Evolutionary conservation across 2,113 vertebrate species (phyloP).

Genomic region (Callospermophilus lateralis): DNA sequence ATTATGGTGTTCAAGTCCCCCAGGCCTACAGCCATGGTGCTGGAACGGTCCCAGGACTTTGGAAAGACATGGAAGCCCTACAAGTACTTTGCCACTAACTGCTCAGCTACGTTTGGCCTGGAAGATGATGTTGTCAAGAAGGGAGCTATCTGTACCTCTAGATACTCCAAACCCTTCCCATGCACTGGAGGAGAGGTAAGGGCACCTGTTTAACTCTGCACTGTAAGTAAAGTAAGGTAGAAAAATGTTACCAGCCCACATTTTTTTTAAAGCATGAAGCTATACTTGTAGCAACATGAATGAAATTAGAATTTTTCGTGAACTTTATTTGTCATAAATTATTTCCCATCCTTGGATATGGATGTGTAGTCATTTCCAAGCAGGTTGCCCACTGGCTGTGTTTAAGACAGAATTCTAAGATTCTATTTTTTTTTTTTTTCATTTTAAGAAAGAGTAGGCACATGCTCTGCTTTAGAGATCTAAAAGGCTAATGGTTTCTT

Average conservation of each 20-base stretch:
- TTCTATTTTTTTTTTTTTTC: slow-evolving; percentile 18
- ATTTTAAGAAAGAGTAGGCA: background rate
- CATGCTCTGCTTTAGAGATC: background rate
- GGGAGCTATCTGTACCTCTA: slow-evolving; percentile 93
- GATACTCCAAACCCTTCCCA: slow-evolving; percentile 94
- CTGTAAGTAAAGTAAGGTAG: slow-evolving; percentile 61
- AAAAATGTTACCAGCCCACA: slow-evolving; percentile 83
- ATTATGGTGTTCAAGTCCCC: slow-evolving; percentile 97
- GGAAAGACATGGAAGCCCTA: slow-evolving; percentile 94
- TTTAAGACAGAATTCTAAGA: slow-evolving; percentile 40
- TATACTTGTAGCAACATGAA: slow-evolving; percentile 81
- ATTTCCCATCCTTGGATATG: slow-evolving; percentile 62
- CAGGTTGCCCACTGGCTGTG: slow-evolving; percentile 33
- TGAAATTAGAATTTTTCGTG: slow-evolving; percentile 81
- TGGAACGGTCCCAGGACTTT: slow-evolving; percentile 97
- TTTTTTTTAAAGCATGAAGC: slow-evolving; percentile 78
- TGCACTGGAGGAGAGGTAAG: slow-evolving; percentile 98
- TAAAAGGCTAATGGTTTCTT: slow-evolving; percentile 30
- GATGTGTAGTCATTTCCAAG: slow-evolving; percentile 50
- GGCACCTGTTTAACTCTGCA: slow-evolving; percentile 42
- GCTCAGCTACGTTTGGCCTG: slow-evolving; percentile 91
- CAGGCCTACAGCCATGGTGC: slow-evolving; percentile 95
- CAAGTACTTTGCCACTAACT: slow-evolving; percentile 95
- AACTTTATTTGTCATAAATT: slow-evolving; percentile 81
- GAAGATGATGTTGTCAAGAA: slow-evolving; percentile 89